Evolutionary conservation across 2,797 vertebrate genomes (phyloP), one percentile per base, ranked within the genome.

Genomic region (Acrossocheilus fasciatus): DNA sequence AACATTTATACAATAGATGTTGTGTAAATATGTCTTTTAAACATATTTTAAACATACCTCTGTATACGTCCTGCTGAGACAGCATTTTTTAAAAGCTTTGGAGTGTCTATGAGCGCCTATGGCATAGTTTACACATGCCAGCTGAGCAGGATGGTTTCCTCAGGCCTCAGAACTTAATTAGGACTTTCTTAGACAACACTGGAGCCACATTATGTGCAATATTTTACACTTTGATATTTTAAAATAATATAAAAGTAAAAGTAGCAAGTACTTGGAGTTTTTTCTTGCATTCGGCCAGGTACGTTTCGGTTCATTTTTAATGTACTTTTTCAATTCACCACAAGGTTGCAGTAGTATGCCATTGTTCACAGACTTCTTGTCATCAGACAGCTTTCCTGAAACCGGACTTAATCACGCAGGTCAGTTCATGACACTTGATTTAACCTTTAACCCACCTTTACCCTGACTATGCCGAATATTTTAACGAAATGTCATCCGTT

Each of bases 361-460:
- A 50, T 39, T 8, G 17, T 62, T 73, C 23, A 64, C 41, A 10
- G 14, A 64, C 20, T 26, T 8, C 23, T 12, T n/a, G 52, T 43
- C 39, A 43, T 45, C n/a, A 20, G 11, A n/a, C 82, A 36, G 70
- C 41, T 74, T 43, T 36, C 12, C 41, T 59, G 34, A 62, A 64
- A 50, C 14, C 18, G 20, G 14, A n/a, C 0, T n/a, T 39, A 15
- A 39, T 39, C 57, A 15, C 1, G 7, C 9, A n/a, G 20, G 73
- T 26, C 26, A 76, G 23, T 77, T 76, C 62, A 39, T 4, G 18
- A 69, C 57, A 62, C 18, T 26, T 26, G 23, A 18, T 50, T 73
- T 79, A 85, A 88, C 82, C 45, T 84, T 66, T 88, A 83, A 85
- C 70, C 72, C 47, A 73, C n/a, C 72, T 70, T 70, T 72, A 70